Conservation (phyloP, 2,888 invertebrate species). For the Drosophila flavopinicola region DNA sequence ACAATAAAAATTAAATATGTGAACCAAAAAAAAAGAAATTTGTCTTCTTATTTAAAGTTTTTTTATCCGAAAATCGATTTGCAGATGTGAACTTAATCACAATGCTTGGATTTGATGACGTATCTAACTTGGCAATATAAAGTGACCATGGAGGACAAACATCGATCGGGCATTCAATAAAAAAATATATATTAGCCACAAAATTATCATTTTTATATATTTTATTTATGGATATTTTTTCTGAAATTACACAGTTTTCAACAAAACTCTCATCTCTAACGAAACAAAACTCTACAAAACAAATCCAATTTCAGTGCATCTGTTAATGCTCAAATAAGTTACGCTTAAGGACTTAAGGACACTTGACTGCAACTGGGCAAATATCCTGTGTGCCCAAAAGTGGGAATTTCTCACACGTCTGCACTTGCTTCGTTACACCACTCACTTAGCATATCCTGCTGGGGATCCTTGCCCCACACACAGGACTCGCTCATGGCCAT, state of each 20-base stretch:
- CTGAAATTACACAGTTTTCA: no score
- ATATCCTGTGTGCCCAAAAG: constrained; percentile 61
- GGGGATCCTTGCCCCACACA: constrained; percentile 22
- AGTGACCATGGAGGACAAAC: no score
- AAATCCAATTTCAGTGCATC: not conserved
- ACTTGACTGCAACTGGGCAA: constrained; percentile 59
- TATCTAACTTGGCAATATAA: no score
- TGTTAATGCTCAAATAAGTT: constrained; percentile 39
- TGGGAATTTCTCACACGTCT: constrained; percentile 58
- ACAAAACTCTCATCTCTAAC: not conserved
- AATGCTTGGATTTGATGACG: no score
- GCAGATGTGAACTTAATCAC: not conserved
- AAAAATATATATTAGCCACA: no score
- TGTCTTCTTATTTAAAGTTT: not conserved
- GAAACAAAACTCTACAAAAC: not conserved
- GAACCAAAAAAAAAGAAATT: constrained; percentile 51
- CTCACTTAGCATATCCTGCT: constrained; percentile 57
- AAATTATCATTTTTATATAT: no score
- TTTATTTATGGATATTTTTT: no score
- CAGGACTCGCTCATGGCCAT: constrained; percentile 11
- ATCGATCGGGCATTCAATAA: no score
- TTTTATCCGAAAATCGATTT: not conserved
- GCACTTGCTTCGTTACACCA: constrained; percentile 63
- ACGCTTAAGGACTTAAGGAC: constrained; percentile 11
- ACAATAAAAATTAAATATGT: constrained; percentile 68